Percentiles rank a stretch among this genome's conserved stretches.
phyloP scores from a whole-genome alignment of 2,113 vertebrate species.

The Odocoileus virginianus region DNA sequence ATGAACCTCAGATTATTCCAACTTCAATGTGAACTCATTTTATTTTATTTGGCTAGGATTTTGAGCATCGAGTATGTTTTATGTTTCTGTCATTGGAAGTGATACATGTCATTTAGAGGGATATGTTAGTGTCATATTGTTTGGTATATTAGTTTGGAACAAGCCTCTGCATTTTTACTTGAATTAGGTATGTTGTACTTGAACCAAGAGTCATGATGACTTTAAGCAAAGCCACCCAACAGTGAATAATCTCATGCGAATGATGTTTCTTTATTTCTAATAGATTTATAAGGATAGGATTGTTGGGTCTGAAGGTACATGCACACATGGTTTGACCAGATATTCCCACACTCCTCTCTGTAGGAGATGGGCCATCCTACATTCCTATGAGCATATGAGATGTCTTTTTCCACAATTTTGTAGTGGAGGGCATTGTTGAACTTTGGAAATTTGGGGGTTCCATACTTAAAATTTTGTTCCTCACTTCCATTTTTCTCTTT shows the following conservation, averaged over 20 bases:
- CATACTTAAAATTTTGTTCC: too few relatives aligned
- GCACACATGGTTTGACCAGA: accelerated
- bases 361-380: neutral
- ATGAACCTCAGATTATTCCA: too few relatives aligned
- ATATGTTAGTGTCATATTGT: neutral
- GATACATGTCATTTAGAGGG: too few relatives aligned
- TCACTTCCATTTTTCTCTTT: too few relatives aligned
- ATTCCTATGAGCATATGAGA: accelerated
- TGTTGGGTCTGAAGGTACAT: neutral
- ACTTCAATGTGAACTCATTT: neutral
- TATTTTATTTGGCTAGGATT: neutral
- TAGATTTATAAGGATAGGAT: neutral
- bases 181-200: too few relatives aligned
- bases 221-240: neutral
- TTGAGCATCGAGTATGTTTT: neutral
- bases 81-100: neutral
- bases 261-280: neutral
- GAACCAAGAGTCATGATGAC: too few relatives aligned
- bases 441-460: too few relatives aligned
- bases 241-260: neutral
- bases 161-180: neutral
- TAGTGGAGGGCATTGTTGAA: neutral
- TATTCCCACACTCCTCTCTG: too few relatives aligned
- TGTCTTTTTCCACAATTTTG: neutral
- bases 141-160: neutral